Evolutionary conservation across 2,888 invertebrate species (phyloP).

Genomic region (Drosophila buzzatii): DNA sequence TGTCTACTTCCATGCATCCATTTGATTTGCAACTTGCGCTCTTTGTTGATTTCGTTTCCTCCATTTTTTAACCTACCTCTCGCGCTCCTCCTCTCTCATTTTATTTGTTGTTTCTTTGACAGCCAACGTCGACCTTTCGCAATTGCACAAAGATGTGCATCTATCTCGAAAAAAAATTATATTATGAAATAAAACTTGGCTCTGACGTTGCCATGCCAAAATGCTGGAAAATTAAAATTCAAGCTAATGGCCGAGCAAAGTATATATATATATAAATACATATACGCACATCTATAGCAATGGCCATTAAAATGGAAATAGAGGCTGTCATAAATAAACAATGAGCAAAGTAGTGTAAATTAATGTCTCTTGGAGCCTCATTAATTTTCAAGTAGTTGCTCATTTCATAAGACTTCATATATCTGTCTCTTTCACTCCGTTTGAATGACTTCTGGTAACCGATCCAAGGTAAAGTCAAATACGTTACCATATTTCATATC

Average conservation of each 20-base stretch:
- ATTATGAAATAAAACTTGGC: slow-evolving; percentile 17
- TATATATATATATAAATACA: not conserved
- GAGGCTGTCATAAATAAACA: not conserved
- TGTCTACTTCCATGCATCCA: slow-evolving; percentile 22
- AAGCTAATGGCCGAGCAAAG: slow-evolving; percentile 40
- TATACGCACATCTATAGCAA: not conserved
- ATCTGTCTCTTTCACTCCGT: not conserved
- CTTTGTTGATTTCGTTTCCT: slow-evolving; percentile 55
- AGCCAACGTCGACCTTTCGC: slow-evolving; percentile 41
- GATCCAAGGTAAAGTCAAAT: slow-evolving; percentile 23
- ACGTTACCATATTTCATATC: slow-evolving; percentile 38
- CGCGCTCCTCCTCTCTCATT: slow-evolving; percentile 17
- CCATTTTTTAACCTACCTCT: not conserved
- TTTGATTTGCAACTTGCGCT: slow-evolving; percentile 72
- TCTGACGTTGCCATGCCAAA: slow-evolving; percentile 49
- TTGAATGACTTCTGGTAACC: not conserved
- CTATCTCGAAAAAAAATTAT: slow-evolving; percentile 6
- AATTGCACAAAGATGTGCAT: slow-evolving; percentile 31
- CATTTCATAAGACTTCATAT: not conserved
- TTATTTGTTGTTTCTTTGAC: slow-evolving; percentile 64
- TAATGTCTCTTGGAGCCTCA: not conserved
- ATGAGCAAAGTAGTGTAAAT: not conserved
- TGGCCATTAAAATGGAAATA: not conserved
- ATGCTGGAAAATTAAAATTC: slow-evolving; percentile 63
- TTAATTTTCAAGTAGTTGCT: not conserved